Percentiles rank a stretch among this genome's conserved stretches.
Conservation (phyloP, 2,888 invertebrate species). For the Brachycybe producta region DNA sequence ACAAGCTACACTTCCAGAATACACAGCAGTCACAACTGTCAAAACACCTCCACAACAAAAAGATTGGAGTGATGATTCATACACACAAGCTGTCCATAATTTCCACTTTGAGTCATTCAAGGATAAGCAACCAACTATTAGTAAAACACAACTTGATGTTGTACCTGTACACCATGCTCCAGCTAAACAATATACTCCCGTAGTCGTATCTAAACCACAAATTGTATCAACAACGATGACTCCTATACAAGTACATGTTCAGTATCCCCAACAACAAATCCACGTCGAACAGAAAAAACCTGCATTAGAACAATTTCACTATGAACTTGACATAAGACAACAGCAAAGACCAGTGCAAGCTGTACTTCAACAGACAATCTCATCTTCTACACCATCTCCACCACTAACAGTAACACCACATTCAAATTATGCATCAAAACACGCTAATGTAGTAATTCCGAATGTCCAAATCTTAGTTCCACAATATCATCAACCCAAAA, state of each 20-base stretch:
- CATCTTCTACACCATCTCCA: conserved; percentile 13
- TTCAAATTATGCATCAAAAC: no score
- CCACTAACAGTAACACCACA: conserved; percentile 11
- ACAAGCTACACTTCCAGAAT: no score
- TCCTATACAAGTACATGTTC: no score
- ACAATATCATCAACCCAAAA: background rate
- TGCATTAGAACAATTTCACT: no score
- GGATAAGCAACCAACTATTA: conserved; percentile 15
- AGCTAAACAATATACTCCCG: background rate
- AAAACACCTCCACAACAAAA: conserved; percentile 2
- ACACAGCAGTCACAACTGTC: no score
- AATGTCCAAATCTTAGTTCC: background rate
- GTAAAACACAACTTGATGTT: background rate
- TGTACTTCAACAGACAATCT: background rate
- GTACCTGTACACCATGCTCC: background rate
- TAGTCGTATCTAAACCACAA: no score
- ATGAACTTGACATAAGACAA: no score
- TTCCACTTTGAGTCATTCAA: conserved; percentile 24
- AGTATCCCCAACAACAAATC: no score
- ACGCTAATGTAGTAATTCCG: background rate
- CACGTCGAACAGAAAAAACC: background rate
- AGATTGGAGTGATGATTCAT: conserved; percentile 23
- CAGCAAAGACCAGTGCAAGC: no score
- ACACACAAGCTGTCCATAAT: conserved; percentile 25
- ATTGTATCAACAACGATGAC: no score